phyloP scores from a whole-genome alignment of 2,797 vertebrate species.

The Argya squamiceps region DNA sequence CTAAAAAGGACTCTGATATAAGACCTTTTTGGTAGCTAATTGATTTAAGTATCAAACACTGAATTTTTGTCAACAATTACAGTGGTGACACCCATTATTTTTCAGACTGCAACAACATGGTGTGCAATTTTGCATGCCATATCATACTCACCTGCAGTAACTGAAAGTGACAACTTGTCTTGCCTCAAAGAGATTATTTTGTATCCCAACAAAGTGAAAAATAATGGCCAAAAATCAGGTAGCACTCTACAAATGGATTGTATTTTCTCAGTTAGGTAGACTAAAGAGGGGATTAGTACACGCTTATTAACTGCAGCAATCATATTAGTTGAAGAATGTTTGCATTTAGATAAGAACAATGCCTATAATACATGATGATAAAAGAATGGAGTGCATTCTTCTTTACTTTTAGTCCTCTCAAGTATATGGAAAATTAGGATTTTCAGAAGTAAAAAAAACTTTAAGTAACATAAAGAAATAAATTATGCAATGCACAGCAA shows the following conservation, averaged over 20 bases:
- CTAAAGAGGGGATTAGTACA: neutral
- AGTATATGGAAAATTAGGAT: fast-evolving
- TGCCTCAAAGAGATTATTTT: constrained; percentile 44
- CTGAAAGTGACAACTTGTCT: constrained; percentile 62
- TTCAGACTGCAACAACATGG: constrained; percentile 18
- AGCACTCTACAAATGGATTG: neutral
- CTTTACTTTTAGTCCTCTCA: neutral
- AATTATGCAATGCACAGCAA: fast-evolving
- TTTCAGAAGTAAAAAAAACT: neutral
- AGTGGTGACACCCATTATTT: constrained; percentile 49
- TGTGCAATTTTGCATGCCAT: constrained; percentile 51
- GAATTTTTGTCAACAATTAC: constrained; percentile 65
- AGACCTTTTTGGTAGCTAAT: constrained; percentile 43
- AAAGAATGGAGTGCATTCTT: neutral
- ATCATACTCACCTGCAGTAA: constrained; percentile 49
- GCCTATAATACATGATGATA: neutral
- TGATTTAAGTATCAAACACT: constrained; percentile 58
- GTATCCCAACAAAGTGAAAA: constrained; percentile 40
- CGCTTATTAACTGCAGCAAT: neutral
- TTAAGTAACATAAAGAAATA: neutral
- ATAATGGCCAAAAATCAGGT: neutral
- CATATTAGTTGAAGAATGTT: neutral
- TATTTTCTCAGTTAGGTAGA: neutral
- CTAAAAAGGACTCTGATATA: neutral
- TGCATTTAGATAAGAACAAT: neutral